phyloP scores from a whole-genome alignment of 2,797 vertebrate genomes.

The Helarctos malayanus region DNA sequence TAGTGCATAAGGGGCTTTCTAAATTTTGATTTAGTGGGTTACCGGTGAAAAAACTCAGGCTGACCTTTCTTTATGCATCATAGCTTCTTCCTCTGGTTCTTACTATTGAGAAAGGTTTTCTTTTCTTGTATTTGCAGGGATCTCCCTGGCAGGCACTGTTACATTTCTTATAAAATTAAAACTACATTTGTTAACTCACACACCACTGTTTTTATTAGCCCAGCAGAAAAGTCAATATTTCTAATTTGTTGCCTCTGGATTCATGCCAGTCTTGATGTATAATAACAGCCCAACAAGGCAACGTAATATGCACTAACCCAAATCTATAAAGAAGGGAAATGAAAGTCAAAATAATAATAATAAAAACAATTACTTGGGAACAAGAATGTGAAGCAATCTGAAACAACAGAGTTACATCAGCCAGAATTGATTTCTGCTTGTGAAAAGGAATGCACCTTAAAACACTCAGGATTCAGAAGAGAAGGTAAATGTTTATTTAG shows the following conservation, averaged over 20 bases:
- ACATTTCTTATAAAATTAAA: conserved; percentile 77
- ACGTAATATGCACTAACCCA: conserved; percentile 6
- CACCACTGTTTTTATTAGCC: conserved; percentile 68
- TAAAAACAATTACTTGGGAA: background rate
- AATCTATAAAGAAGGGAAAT: conserved; percentile 62
- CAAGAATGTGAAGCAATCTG: background rate
- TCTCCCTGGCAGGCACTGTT: background rate
- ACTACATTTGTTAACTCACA: conserved; percentile 74
- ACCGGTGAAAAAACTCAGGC: background rate
- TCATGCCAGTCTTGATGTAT: conserved; percentile 63
- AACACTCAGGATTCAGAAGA: background rate
- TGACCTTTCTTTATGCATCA: background rate
- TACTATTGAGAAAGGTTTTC: conserved; percentile 30
- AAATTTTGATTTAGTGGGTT: conserved; percentile 29
- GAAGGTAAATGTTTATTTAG: background rate
- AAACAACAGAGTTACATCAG: background rate
- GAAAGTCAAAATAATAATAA: conserved; percentile 41
- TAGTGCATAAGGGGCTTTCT: background rate
- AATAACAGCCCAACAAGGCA: conserved; percentile 40
- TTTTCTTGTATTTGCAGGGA: conserved; percentile 33
- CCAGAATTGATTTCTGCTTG: background rate
- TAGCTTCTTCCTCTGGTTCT: background rate
- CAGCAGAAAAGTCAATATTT: conserved; percentile 76
- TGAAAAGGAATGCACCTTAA: background rate
- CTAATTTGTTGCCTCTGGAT: conserved; percentile 73